Evolutionary conservation across 2,888 invertebrate species (phyloP).

Genomic region (Byasa hedistus): DNA sequence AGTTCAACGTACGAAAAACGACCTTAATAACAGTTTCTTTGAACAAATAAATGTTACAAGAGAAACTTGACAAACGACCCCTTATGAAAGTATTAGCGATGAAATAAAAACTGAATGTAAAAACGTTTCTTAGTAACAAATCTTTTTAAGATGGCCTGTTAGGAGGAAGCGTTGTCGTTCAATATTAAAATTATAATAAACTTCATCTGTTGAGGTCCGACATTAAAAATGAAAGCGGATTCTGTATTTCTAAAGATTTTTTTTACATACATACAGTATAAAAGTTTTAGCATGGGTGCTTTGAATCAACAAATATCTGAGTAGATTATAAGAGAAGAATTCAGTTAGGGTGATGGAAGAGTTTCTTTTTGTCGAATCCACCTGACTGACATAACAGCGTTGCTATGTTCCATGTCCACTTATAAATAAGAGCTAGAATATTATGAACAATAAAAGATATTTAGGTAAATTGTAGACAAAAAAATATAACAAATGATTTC

Average conservation of each 20-base stretch:
- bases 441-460: too few species aligned
- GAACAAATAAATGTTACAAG: conserved; percentile 22
- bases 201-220: not conserved
- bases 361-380: too few species aligned
- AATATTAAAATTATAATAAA: not conserved
- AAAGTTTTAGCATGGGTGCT: not conserved
- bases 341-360: too few species aligned
- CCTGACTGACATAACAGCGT: too few species aligned
- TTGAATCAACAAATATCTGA: not conserved
- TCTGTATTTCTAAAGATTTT: not conserved
- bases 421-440: too few species aligned
- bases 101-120: conserved; percentile 8
- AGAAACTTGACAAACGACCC: conserved; percentile 14
- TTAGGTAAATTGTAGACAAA: too few species aligned
- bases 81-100: conserved; percentile 12
- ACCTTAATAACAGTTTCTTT: conserved; percentile 27
- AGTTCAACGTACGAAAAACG: conserved; percentile 25
- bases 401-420: too few species aligned
- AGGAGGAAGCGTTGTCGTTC: not conserved
- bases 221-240: not conserved
- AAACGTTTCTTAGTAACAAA: conserved; percentile 10
- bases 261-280: not conserved
- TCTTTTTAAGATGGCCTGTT: not conserved
- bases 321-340: too few species aligned
- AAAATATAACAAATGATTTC: too few species aligned